phyloP scores from a whole-genome alignment of 2,113 vertebrate species.

The Paraplagusia blochii region DNA sequence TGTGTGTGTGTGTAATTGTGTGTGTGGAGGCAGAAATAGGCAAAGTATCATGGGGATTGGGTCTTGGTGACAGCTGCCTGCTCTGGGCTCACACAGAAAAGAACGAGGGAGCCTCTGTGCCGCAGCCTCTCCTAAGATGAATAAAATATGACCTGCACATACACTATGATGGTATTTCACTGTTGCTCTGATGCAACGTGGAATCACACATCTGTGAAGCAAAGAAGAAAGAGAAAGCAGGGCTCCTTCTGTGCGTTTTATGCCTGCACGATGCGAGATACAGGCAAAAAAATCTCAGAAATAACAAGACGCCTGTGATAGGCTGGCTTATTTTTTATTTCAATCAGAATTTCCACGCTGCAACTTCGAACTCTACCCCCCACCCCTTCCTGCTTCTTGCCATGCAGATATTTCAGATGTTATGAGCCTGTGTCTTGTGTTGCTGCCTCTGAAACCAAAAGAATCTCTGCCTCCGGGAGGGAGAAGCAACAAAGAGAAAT shows the following conservation, averaged over 20 bases:
- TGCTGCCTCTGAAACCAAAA: constrained; percentile 2
- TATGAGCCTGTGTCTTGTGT: constrained; percentile 2
- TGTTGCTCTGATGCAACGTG: constrained; percentile 56
- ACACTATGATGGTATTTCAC: constrained; percentile 33
- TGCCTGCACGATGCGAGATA: constrained; percentile 2
- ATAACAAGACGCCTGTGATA: constrained; percentile 4
- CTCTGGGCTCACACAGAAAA: constrained; percentile 43
- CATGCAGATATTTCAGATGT: constrained; percentile 14
- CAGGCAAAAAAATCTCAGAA: constrained; percentile 24
- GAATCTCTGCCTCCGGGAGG: not conserved
- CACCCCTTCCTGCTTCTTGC: constrained; percentile 1
- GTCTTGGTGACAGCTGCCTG: constrained; percentile 57
- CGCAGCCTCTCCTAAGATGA: constrained; percentile 57
- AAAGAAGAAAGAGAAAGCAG: constrained; percentile 23
- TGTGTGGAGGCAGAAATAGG: constrained; percentile 29
- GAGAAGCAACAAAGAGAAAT: constrained; percentile 8
- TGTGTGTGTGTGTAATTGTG: constrained; percentile 20
- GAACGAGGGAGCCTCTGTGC: constrained; percentile 38
- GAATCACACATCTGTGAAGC: constrained; percentile 51
- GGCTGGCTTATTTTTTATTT: constrained; percentile 2
- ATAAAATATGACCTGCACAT: constrained; percentile 70
- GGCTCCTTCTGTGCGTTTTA: not conserved
- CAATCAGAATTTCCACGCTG: constrained; percentile 3
- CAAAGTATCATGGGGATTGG: constrained; percentile 50
- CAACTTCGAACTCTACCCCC: too few species aligned